Conservation (phyloP, 1,140 invertebrate species). For the Intoshia linei region DNA sequence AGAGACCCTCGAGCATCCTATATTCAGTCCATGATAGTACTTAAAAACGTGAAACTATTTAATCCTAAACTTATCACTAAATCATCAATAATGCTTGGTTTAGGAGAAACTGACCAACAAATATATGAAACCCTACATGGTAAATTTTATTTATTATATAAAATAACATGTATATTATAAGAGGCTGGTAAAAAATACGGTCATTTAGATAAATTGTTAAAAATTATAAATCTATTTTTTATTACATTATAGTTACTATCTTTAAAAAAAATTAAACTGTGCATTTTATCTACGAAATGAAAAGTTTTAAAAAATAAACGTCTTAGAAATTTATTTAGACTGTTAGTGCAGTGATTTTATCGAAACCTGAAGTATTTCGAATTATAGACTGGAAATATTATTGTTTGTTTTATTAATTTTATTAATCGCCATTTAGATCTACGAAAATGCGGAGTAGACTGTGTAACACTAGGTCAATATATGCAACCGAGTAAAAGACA, state of each 20-base stretch:
- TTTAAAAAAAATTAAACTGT: too few species aligned
- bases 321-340: too few species aligned
- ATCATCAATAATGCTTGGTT: constrained; percentile 83
- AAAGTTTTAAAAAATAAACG: too few species aligned
- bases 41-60: constrained; percentile 38
- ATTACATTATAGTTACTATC: too few species aligned
- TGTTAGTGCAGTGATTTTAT: too few species aligned
- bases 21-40: constrained; percentile 45
- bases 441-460: constrained; percentile 44
- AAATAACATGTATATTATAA: background rate
- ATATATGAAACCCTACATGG: constrained; percentile 47
- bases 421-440: constrained; percentile 29
- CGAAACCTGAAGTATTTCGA: background rate
- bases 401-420: background rate
- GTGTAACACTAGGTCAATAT: constrained; percentile 81
- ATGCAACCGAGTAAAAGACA: constrained; percentile 94
- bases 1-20: constrained; percentile 49
- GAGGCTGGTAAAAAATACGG: constrained; percentile 4
- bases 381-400: background rate
- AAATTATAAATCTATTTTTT: too few species aligned
- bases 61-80: constrained; percentile 60
- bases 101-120: constrained; percentile 70
- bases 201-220: background rate
- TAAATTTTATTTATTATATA: constrained; percentile 15
- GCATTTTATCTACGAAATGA: too few species aligned